Percentiles rank a stretch among this genome's conserved stretches.
Evolutionary conservation across 2,113 vertebrate species (phyloP).

Genomic region (Gulo gulo): DNA sequence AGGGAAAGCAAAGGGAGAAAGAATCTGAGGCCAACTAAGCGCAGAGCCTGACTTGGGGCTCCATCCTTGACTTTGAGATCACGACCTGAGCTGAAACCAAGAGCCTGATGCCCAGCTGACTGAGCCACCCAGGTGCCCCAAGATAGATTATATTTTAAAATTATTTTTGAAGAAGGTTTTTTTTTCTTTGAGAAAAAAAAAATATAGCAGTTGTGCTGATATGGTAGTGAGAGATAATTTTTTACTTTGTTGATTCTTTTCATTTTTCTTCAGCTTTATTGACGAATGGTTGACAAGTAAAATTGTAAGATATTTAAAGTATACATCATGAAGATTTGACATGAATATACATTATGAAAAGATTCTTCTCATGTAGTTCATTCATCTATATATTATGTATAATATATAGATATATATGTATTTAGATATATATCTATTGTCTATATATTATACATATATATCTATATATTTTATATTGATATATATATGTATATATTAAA

Average conservation of each 20-base stretch:
- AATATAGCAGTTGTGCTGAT: neutral
- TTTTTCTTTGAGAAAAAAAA: neutral
- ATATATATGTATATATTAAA: neutral
- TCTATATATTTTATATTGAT: neutral
- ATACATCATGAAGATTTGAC: neutral
- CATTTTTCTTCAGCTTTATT: neutral
- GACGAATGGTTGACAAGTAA: neutral
- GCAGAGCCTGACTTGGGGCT: neutral
- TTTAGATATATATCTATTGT: neutral
- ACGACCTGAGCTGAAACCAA: neutral
- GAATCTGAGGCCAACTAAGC: neutral
- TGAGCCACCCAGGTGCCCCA: neutral
- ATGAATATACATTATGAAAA: neutral
- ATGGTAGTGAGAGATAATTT: neutral
- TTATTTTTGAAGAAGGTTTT: slow-evolving; percentile 7
- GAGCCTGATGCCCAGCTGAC: neutral
- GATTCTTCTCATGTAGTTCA: neutral
- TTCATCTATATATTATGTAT: neutral
- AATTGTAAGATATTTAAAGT: neutral
- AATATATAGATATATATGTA: neutral
- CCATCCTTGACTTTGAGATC: neutral
- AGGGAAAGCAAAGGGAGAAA: neutral
- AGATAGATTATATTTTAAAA: neutral
- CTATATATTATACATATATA: neutral
- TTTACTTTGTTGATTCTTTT: neutral